Evolutionary conservation across 2,888 invertebrate species (phyloP).

Genomic region (Eudasyphora cyanicolor): DNA sequence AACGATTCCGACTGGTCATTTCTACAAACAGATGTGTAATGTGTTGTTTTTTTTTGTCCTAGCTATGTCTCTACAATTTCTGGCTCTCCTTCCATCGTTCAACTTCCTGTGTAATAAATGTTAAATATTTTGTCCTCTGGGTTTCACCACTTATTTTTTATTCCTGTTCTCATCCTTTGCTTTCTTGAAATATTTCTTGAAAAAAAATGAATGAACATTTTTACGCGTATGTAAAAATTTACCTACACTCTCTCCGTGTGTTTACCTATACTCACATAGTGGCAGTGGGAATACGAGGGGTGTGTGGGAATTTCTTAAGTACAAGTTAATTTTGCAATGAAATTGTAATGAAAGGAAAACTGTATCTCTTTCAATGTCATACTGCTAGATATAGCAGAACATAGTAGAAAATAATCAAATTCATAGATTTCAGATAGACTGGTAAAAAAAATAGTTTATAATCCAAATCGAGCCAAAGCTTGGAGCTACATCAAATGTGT

Average conservation of each 20-base stretch:
- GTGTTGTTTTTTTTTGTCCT: background rate
- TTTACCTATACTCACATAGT: background rate
- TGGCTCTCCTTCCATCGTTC: constrained; percentile 5
- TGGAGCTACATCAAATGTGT: no score
- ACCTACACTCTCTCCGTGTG: constrained; percentile 19
- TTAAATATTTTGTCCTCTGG: constrained; percentile 43
- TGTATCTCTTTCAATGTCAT: background rate
- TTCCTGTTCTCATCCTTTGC: background rate
- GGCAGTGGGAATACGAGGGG: constrained; percentile 24
- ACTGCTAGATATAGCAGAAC: no score
- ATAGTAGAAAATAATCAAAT: no score
- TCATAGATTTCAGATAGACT: no score
- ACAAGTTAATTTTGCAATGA: background rate
- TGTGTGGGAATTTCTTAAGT: background rate
- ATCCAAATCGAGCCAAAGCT: no score
- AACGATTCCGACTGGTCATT: constrained; percentile 44
- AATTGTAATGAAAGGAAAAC: background rate
- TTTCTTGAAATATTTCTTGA: constrained; percentile 3
- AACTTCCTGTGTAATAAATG: constrained; percentile 42
- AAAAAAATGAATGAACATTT: constrained; percentile 39
- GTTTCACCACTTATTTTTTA: background rate
- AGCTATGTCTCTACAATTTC: constrained; percentile 17
- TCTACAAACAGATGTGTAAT: background rate
- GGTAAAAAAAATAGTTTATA: no score
- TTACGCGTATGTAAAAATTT: constrained; percentile 49